Conservation (phyloP, 2,888 invertebrate genomes). For the Polyploca ridens region DNA sequence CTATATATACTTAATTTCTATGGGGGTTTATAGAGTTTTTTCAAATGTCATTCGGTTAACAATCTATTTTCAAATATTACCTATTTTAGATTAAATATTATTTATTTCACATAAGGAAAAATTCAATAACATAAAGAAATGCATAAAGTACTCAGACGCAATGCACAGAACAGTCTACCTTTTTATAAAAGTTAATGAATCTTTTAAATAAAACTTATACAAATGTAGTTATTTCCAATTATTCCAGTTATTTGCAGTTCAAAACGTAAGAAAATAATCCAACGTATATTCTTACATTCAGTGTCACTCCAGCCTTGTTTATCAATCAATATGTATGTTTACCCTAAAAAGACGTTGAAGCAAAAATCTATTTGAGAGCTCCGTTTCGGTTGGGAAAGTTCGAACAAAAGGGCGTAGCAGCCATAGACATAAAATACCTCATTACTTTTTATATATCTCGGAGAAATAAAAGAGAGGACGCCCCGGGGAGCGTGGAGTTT, state of each 20-base stretch:
- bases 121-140: too few species aligned
- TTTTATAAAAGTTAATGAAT: too few species aligned
- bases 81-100: too few species aligned
- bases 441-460: conserved; percentile 71
- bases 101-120: too few species aligned
- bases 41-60: too few species aligned
- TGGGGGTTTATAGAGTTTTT: too few species aligned
- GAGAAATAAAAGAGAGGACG: conserved; percentile 65
- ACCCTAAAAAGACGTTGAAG: conserved; percentile 2
- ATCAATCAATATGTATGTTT: conserved; percentile 18
- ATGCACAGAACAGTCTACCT: too few species aligned
- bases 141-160: too few species aligned
- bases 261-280: not conserved
- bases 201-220: too few species aligned
- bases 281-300: not conserved
- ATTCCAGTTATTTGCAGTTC: not conserved
- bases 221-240: too few species aligned
- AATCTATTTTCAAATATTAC: too few species aligned
- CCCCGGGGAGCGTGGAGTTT: conserved; percentile 58
- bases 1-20: too few species aligned
- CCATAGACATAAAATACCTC: conserved; percentile 69
- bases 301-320: conserved; percentile 12
- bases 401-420: conserved; percentile 58
- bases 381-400: conserved; percentile 48
- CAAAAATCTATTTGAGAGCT: conserved; percentile 13